Evolutionary conservation across 2,113 vertebrate genomes (phyloP).

Genomic region (Aphyosemion australe): DNA sequence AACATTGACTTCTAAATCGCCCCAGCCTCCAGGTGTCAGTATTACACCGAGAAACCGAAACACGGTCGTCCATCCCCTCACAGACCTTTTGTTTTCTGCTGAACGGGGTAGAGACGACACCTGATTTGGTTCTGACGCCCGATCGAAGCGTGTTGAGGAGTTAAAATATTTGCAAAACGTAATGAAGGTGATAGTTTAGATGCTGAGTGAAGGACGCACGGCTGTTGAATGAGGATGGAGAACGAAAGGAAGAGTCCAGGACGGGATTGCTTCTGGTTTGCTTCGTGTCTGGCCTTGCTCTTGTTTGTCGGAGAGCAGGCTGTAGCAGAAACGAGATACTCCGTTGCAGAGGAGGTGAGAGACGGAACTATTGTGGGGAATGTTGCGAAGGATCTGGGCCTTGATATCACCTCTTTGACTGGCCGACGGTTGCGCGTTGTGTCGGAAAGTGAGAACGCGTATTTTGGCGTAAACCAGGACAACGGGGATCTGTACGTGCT

Average conservation of each 20-base stretch:
- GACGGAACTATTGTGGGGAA: conserved; percentile 75
- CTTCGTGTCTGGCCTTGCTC: background rate
- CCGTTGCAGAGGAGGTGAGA: conserved; percentile 75
- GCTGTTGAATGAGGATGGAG: background rate
- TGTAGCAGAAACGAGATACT: conserved; percentile 35
- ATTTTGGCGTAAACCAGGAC: conserved; percentile 71
- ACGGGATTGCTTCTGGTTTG: background rate
- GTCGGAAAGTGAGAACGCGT: conserved; percentile 54
- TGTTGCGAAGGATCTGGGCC: conserved; percentile 74
- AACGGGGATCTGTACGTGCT: conserved; percentile 75
- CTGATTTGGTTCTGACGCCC: background rate
- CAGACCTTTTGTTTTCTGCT: conserved; percentile 5
- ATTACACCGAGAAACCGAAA: conserved; percentile 4
- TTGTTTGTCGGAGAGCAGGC: no score
- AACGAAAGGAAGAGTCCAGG: background rate
- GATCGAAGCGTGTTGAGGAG: background rate
- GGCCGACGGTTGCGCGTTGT: conserved; percentile 65
- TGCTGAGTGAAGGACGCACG: background rate
- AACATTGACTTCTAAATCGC: no score
- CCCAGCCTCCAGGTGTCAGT: conserved; percentile 17
- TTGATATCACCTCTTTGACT: conserved; percentile 56
- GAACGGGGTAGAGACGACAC: background rate
- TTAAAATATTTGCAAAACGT: background rate
- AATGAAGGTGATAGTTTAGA: background rate
- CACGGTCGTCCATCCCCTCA: background rate